Evolutionary conservation across 2,797 vertebrate species (phyloP), one percentile per base, ranked within the genome.

Genomic region (Picus viridis): DNA sequence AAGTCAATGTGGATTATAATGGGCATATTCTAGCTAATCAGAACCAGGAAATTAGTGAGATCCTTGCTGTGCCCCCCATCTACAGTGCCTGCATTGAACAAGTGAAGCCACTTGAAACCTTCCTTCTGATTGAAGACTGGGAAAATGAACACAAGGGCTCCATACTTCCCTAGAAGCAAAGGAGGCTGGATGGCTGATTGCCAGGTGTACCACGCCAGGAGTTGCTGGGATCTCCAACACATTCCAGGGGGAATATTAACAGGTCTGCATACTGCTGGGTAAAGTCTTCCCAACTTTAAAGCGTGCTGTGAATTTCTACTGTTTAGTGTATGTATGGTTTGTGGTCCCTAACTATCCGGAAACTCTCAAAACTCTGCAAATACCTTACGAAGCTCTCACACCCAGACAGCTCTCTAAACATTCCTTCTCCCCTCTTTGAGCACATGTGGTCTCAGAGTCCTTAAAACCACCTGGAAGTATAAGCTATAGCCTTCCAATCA

Each of bases 211-310:
- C 63, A 67, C 36, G 79, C 84, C 92, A 94, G 71, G 76, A 88
- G 63, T 2, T 86, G 61, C 6, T 93, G 83, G 73, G 92, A 83
- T 94, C 70, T 61, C 77, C 0, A 2, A 47, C 34, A 27, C 79
- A 88, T 96, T 94, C 90, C 93, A 78, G 86, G 75, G 92, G 86
- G 94, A 86, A 69, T 92, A 92, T 95, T 94, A 96, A 93, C 88
- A 92, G 94, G 76, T 87, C 87, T 91, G 32, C 49, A 59, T 77
- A 73, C 73, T 94, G 69, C 90, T 87, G 84, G 65, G 51, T 87
- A 87, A 93, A 93, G 67, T 69, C 82, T 80, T 90, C 26, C 75
- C 80, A 79, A 81, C 69, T 72, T 87, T 72, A 51, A 85, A 67
- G 86, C 73, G 86, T 18, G 5, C 76, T 69, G 43, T 87, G 92